A percentile compares a stretch with the other conserved stretches of the same genome.
Evolutionary conservation across 1,140 invertebrate genomes (phyloP).

Genomic region (Popillia japonica): DNA sequence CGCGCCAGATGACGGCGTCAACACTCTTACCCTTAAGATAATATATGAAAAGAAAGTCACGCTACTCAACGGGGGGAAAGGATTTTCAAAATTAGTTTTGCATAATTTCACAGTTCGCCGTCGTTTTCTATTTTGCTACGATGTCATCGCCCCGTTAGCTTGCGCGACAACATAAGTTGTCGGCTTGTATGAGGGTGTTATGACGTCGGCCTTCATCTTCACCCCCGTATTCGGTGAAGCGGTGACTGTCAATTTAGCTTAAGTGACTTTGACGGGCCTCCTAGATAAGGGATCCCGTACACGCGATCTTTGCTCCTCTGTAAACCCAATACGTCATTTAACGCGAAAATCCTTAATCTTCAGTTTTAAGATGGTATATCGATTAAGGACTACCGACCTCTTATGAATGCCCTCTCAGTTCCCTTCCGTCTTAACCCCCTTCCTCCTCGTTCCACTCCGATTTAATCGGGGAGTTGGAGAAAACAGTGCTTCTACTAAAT

Average conservation of each 20-base stretch:
- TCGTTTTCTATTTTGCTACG: constrained; percentile 5
- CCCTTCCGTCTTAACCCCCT: too few species aligned
- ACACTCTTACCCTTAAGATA: not conserved
- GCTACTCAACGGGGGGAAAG: not conserved
- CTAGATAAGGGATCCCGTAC: not conserved
- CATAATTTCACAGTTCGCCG: constrained; percentile 9
- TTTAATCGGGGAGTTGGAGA: too few species aligned
- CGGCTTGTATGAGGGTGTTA: not conserved
- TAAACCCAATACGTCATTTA: constrained; percentile 3
- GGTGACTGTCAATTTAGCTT: constrained; percentile 25
- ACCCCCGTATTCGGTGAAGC: not conserved
- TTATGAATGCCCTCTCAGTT: too few species aligned
- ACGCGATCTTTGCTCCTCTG: not conserved
- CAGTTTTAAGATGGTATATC: not conserved
- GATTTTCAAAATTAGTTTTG: constrained; percentile 15
- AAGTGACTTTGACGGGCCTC: constrained; percentile 24
- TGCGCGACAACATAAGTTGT: constrained; percentile 23
- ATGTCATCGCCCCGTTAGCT: not conserved
- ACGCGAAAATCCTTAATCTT: not conserved
- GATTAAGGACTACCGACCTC: not conserved
- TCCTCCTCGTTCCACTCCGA: too few species aligned
- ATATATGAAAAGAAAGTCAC: constrained; percentile 1
- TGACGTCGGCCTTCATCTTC: constrained; percentile 8
- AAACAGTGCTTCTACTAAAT: too few species aligned
- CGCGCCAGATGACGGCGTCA: too few species aligned